phyloP scores from a whole-genome alignment of 2,797 vertebrate species.

The Eulemur coronatus region DNA sequence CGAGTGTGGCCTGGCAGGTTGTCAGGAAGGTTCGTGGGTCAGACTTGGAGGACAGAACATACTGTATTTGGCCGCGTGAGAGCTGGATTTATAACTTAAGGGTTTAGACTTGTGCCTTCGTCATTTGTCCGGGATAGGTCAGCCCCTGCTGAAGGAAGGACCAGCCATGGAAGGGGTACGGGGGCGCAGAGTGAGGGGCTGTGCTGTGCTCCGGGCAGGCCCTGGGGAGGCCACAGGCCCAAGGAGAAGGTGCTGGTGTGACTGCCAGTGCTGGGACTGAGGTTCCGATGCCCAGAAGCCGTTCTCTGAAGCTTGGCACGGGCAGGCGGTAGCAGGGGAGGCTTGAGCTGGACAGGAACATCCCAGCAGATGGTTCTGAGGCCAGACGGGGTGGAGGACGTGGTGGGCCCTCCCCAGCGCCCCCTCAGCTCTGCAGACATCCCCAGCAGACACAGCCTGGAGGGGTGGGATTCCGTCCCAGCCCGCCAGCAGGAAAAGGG shows the following conservation, averaged over 20 bases:
- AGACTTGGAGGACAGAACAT: neutral
- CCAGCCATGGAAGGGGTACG: too few relatives aligned
- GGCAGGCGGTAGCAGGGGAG: neutral
- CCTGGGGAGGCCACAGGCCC: neutral
- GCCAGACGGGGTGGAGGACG: rapidly evolving
- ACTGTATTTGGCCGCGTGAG: neutral
- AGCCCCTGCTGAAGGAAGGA: neutral
- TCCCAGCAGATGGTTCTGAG: neutral
- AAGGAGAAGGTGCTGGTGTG: neutral
- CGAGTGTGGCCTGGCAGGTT: neutral
- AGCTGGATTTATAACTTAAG: too few relatives aligned
- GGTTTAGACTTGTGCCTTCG: neutral
- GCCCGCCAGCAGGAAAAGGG: too few relatives aligned
- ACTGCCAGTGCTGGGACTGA: neutral
- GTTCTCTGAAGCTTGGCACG: neutral
- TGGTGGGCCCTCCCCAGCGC: neutral
- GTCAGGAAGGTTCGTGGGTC: neutral
- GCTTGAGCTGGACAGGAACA: neutral
- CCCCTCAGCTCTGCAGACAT: neutral
- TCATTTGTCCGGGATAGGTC: neutral
- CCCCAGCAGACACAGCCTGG: rapidly evolving
- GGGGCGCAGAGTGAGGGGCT: too few relatives aligned
- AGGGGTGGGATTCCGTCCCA: rapidly evolving
- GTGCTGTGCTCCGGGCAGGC: neutral
- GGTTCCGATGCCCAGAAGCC: neutral